Conservation (phyloP, 1,140 invertebrate species). For the Hirudo medicinalis region DNA sequence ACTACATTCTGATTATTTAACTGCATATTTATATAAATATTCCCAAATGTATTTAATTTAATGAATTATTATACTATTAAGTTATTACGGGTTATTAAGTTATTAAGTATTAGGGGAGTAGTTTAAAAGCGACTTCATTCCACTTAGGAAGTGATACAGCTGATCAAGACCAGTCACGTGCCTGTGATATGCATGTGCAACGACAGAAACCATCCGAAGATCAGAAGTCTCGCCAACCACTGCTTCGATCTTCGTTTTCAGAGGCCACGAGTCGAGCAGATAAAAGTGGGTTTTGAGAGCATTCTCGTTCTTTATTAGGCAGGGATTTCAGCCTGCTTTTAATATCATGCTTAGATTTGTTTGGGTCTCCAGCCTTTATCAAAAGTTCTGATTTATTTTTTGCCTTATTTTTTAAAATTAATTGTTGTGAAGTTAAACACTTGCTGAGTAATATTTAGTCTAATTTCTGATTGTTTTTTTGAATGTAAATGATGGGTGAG, state of each 20-base stretch:
- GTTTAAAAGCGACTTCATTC: too few species aligned
- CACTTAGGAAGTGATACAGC: constrained; percentile 62
- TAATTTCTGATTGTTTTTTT: too few species aligned
- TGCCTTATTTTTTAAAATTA: too few species aligned
- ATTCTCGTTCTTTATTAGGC: not conserved
- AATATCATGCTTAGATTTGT: not conserved
- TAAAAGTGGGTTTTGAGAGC: constrained; percentile 51
- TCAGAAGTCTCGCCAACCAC: constrained; percentile 79
- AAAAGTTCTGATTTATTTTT: too few species aligned
- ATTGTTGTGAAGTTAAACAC: too few species aligned
- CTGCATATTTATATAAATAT: not conserved
- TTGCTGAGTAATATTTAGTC: too few species aligned
- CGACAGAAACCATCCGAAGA: constrained; percentile 83
- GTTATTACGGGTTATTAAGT: too few species aligned
- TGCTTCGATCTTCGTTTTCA: constrained; percentile 82
- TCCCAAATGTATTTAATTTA: too few species aligned
- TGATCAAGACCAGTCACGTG: constrained; percentile 78
- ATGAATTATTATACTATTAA: too few species aligned
- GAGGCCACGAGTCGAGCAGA: constrained; percentile 72
- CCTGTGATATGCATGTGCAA: constrained; percentile 99
- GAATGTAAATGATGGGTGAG: not conserved
- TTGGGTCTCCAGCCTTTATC: too few species aligned
- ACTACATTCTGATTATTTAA: not conserved
- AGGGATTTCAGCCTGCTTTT: not conserved
- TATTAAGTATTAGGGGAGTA: too few species aligned